Conservation (phyloP, 2,113 vertebrate species). For the Paradoxurus hermaphroditus region DNA sequence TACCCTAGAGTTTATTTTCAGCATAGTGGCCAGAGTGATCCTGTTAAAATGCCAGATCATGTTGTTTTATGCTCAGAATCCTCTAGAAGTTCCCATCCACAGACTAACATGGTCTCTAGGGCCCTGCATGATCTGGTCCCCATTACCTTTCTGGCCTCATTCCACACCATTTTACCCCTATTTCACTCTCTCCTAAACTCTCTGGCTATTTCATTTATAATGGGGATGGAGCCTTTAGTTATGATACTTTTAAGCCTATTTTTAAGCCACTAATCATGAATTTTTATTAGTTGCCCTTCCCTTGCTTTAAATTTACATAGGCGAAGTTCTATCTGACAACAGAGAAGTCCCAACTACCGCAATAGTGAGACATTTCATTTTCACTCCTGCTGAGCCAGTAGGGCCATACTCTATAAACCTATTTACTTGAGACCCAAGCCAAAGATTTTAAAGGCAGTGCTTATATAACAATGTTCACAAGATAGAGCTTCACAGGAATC, state of each 20-base stretch:
- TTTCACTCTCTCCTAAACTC: background rate
- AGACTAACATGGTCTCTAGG: background rate
- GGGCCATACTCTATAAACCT: conserved; percentile 53
- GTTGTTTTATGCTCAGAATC: background rate
- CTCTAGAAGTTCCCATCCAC: background rate
- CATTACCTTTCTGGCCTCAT: background rate
- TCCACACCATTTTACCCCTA: background rate
- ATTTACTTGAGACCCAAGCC: conserved; percentile 62
- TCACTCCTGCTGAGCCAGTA: conserved; percentile 37
- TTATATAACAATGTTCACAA: conserved; percentile 56
- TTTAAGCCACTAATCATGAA: background rate
- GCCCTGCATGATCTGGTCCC: background rate
- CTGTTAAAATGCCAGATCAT: background rate
- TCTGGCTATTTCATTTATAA: background rate
- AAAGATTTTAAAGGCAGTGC: conserved; percentile 59
- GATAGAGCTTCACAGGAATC: conserved; percentile 59
- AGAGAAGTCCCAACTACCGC: conserved; percentile 31
- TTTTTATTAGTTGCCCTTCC: background rate
- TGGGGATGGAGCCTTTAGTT: background rate
- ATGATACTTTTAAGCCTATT: background rate
- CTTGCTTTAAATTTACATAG: background rate
- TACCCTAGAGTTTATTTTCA: background rate
- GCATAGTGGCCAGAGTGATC: background rate
- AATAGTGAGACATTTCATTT: conserved; percentile 56
- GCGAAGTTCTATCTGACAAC: conserved; percentile 3